Evolutionary conservation across 2,113 vertebrate species (phyloP).

Genomic region (Cyprinodon tularosa): DNA sequence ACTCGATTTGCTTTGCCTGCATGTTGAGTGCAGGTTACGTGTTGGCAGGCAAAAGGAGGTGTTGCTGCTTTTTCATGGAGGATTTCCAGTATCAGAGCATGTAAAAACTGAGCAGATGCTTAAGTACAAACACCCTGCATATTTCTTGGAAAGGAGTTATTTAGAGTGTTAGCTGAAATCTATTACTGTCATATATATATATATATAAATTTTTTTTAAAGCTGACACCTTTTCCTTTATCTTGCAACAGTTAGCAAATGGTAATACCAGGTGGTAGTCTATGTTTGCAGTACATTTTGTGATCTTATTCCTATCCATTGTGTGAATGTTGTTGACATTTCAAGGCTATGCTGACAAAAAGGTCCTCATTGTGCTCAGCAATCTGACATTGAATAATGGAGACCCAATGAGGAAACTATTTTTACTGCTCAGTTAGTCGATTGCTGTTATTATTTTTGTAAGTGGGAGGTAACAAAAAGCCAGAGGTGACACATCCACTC

Average conservation of each 20-base stretch:
- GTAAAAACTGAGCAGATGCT: constrained; percentile 11
- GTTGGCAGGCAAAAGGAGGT: constrained; percentile 17
- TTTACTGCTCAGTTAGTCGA: constrained; percentile 9
- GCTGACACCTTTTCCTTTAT: not conserved
- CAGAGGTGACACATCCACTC: constrained; percentile 10
- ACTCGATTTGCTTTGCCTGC: constrained; percentile 5
- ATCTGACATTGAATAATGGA: constrained; percentile 36
- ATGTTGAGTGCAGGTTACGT: constrained; percentile 22
- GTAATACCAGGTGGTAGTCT: not conserved
- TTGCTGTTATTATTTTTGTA: constrained; percentile 27
- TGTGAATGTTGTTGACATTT: constrained; percentile 51
- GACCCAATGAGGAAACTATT: constrained; percentile 25
- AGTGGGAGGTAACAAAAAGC: constrained; percentile 12
- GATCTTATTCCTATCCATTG: constrained; percentile 14
- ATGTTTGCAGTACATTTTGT: constrained; percentile 12
- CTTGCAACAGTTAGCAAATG: not conserved
- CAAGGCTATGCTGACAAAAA: constrained; percentile 28
- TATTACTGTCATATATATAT: not conserved
- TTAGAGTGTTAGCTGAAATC: not conserved
- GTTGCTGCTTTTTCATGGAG: constrained; percentile 17
- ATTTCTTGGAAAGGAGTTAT: not conserved
- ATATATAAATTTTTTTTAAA: not conserved
- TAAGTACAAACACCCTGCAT: not conserved
- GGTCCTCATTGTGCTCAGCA: constrained; percentile 17
- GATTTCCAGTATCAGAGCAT: constrained; percentile 13